Percentiles rank a stretch among this genome's conserved stretches.
Evolutionary conservation across 1,140 invertebrate genomes (phyloP).

Genomic region (Leptoteleia sp.): DNA sequence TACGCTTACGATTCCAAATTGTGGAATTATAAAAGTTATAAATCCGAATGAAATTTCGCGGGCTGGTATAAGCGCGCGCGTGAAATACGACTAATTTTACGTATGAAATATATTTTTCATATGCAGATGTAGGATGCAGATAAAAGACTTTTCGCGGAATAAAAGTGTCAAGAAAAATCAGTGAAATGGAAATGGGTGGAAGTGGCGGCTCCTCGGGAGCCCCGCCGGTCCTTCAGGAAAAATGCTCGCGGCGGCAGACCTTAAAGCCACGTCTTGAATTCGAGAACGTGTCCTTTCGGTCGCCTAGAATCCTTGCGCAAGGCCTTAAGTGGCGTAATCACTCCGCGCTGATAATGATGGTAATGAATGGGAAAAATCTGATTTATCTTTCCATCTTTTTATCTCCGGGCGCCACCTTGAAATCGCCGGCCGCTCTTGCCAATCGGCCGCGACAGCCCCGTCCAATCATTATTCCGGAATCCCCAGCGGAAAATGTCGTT

Average conservation of each 20-base stretch:
- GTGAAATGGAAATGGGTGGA: conserved; percentile 51
- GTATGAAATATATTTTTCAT: conserved; percentile 60
- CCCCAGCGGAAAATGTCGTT: not conserved
- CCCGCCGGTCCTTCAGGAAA: conserved; percentile 58
- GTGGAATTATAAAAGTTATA: conserved; percentile 49
- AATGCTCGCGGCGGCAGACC: conserved; percentile 54
- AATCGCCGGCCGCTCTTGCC: conserved; percentile 27
- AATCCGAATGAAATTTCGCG: conserved; percentile 40
- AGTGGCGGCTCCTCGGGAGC: conserved; percentile 39
- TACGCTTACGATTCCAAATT: conserved; percentile 17
- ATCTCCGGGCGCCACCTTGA: conserved; percentile 43
- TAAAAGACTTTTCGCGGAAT: conserved; percentile 55
- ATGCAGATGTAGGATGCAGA: conserved; percentile 37
- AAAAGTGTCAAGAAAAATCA: conserved; percentile 64
- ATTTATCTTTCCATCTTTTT: conserved; percentile 55
- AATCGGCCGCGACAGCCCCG: conserved; percentile 1
- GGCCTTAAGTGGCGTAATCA: conserved; percentile 45
- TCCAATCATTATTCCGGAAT: not conserved
- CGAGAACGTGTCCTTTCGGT: conserved; percentile 50
- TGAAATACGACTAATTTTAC: conserved; percentile 62
- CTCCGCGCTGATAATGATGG: conserved; percentile 58
- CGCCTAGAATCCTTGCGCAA: conserved; percentile 54
- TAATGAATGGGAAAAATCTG: conserved; percentile 63
- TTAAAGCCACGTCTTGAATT: conserved; percentile 56
- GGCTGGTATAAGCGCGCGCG: conserved; percentile 34